Evolutionary conservation across 2,797 vertebrate species (phyloP).

Genomic region (Phalanger gymnotis): DNA sequence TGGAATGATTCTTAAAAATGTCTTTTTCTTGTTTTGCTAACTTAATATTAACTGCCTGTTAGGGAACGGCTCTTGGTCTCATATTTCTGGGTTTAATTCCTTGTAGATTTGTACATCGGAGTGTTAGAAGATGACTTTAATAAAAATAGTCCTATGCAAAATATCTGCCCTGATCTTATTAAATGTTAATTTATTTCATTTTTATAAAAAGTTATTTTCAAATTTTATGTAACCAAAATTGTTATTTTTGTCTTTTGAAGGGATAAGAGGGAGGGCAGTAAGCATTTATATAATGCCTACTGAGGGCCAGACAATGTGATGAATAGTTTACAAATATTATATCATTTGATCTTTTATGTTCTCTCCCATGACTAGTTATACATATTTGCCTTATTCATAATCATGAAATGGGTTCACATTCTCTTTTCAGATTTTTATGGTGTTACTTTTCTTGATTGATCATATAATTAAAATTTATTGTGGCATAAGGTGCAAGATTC

Average conservation of each 20-base stretch:
- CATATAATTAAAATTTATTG: neutral
- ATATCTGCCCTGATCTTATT: neutral
- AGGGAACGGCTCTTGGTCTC: neutral
- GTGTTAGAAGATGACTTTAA: neutral
- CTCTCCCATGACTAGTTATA: neutral
- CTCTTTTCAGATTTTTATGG: neutral
- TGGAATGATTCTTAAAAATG: neutral
- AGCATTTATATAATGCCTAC: neutral
- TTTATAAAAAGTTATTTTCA: neutral
- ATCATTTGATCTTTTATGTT: neutral
- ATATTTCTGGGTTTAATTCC: neutral
- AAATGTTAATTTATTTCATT: neutral
- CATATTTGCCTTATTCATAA: neutral
- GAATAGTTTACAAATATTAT: neutral
- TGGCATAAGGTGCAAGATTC: neutral
- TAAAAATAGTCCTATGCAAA: neutral
- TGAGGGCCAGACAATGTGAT: neutral
- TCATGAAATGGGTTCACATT: neutral
- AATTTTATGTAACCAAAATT: neutral
- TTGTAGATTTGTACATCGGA: neutral
- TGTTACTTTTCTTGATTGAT: neutral
- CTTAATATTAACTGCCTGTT: neutral
- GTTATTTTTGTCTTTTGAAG: neutral
- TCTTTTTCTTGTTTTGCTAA: neutral
- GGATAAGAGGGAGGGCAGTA: neutral